Percentiles rank a stretch among this genome's conserved stretches.
phyloP scores from a whole-genome alignment of 23 tunicate genomes.

The Trididemnum miniatum region DNA sequence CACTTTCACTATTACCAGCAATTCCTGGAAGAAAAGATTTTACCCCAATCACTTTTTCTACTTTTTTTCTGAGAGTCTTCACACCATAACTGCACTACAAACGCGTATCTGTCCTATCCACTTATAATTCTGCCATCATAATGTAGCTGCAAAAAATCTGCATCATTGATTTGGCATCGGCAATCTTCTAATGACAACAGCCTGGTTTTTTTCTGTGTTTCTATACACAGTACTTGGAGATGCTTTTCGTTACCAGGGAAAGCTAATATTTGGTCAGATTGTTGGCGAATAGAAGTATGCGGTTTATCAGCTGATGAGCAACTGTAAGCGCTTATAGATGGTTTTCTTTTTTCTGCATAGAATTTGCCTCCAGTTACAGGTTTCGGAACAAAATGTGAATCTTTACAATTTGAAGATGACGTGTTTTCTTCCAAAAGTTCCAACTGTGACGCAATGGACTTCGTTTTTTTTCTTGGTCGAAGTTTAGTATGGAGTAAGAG shows the following conservation, averaged over 20 bases:
- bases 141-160: constrained; percentile 5
- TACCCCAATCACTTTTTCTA: constrained; percentile 5
- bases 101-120: background rate
- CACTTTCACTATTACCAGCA: constrained; percentile 6
- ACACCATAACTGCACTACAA: background rate
- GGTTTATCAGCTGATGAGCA: constrained; percentile 5
- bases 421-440: background rate
- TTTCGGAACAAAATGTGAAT: background rate
- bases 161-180: background rate
- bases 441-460: background rate
- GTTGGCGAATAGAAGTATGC: constrained; percentile 10
- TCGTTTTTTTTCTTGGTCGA: background rate
- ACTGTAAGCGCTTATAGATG: background rate
- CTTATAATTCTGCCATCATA: background rate
- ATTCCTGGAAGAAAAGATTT: background rate
- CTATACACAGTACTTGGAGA: background rate
- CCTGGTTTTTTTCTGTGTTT: background rate
- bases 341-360: background rate
- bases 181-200: background rate
- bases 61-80: background rate
- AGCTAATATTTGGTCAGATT: background rate
- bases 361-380: background rate
- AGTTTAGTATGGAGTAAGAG: background rate
- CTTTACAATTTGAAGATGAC: background rate
- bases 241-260: constrained; percentile 1